Evolutionary conservation across 1,140 invertebrate species (phyloP), one percentile per base, ranked within the genome.

Genomic region (Drosophila navojoa): DNA sequence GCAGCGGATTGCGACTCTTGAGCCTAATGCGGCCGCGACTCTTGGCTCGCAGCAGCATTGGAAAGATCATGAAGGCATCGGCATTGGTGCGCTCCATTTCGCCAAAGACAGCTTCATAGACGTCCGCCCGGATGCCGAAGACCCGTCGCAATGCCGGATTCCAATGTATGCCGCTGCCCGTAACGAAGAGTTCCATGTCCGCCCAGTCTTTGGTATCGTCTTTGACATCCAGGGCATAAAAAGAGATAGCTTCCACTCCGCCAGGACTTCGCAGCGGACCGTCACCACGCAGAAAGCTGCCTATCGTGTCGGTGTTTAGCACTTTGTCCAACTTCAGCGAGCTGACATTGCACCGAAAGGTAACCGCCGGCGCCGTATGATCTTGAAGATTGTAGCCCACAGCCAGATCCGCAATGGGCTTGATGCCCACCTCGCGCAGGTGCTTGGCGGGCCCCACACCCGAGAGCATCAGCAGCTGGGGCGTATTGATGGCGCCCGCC

Each of bases 361-460:
- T 94, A 2, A 97, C 95, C 1, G 95, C 96, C 4, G 95, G 93
- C 0, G 95, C 94, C 15, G 96, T 94, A 72, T 97, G 96, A 90
- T 97, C 96, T 93, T 96, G 96, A 4, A 97, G 91, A 86, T 97
- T 97, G 54, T 94, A 94, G 1, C 96, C 96, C 4, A 97, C 96
- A n/a, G 94, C 95, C 15, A 96, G 93, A 93, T 98, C 95, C 67
- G 94, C 93, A 1, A 96, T 67, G 0, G 95, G 93, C 1, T 93
- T 93, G 32, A 96, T 95, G n/a, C 93, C 93, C 42, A 94, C 72
- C 13, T 93, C 81, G 40, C 92, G 84, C 11, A 98, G 92, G 90
- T 97, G 96, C 44, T 94, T 92, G 22, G 90, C 93, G 0, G 96
- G 96, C 9, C 97, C 97, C 15, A 97, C 93, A 2, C 97, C 97